phyloP scores from a whole-genome alignment of 1,140 invertebrate genomes.

The Tetragnatha versicolor region DNA sequence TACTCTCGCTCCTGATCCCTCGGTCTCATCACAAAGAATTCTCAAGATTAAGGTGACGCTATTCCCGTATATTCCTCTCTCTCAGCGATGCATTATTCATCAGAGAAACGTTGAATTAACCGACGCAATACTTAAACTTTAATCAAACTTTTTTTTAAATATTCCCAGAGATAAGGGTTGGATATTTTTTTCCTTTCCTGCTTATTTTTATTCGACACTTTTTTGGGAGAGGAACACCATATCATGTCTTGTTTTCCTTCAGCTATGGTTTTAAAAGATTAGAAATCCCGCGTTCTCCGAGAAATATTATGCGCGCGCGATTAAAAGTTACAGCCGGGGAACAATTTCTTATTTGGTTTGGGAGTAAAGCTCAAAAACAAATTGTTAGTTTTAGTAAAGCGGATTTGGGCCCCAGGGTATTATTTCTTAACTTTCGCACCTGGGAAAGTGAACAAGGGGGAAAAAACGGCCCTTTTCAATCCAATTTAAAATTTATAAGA shows the following conservation, averaged over 20 bases:
- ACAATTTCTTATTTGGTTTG: neutral
- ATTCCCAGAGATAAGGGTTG: neutral
- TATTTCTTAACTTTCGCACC: constrained; percentile 32
- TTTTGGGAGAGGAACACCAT: neutral
- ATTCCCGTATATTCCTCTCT: neutral
- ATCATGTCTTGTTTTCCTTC: constrained; percentile 8
- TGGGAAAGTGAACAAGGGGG: neutral
- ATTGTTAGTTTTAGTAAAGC: constrained; percentile 38
- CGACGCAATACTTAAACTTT: constrained; percentile 20
- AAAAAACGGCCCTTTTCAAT: constrained; percentile 16
- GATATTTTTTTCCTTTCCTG: neutral
- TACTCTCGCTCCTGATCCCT: neutral
- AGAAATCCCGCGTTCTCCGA: constrained; percentile 3
- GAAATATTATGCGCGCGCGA: constrained; percentile 29
- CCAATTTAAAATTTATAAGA: constrained; percentile 44
- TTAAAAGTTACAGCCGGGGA: constrained; percentile 28
- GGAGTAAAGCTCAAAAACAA: constrained; percentile 27
- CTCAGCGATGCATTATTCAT: constrained; percentile 15
- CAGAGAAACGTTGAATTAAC: constrained; percentile 34
- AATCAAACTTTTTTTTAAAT: constrained; percentile 23
- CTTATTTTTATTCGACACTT: neutral
- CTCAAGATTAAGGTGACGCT: neutral
- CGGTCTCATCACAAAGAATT: constrained; percentile 20
- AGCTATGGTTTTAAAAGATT: constrained; percentile 38
- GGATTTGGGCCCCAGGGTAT: neutral